Percentiles rank a stretch among this genome's conserved stretches.
phyloP scores from a whole-genome alignment of 2,113 vertebrate genomes.

The Rhizomys pruinosus region DNA sequence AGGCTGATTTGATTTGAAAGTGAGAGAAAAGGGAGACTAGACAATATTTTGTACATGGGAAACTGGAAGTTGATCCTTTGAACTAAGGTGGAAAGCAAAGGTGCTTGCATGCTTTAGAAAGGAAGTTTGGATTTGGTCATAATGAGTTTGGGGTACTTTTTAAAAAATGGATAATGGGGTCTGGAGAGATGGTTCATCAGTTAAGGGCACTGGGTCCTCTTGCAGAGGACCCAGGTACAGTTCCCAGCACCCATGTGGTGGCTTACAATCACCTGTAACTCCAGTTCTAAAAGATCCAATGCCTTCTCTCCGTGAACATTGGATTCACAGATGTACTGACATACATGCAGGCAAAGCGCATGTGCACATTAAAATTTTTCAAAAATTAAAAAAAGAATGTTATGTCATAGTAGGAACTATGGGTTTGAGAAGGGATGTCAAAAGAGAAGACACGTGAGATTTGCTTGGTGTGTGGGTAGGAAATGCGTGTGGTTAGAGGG shows the following conservation, averaged over 20 bases:
- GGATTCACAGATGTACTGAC: no score
- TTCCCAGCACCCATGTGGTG: no score
- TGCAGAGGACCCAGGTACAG: no score
- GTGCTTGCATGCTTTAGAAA: not conserved
- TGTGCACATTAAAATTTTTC: no score
- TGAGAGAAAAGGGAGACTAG: not conserved
- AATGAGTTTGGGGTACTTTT: not conserved
- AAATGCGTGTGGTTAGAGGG: not conserved
- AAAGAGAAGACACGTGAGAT: not conserved
- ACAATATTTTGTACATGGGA: not conserved
- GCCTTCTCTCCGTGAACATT: no score
- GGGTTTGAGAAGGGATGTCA: not conserved
- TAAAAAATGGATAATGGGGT: not conserved
- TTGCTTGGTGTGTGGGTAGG: not conserved
- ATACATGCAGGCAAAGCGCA: no score
- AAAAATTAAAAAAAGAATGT: not conserved
- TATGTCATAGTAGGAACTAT: not conserved
- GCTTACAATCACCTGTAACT: no score
- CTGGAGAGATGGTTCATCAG: no score
- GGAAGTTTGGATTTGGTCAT: not conserved
- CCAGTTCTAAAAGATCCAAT: no score
- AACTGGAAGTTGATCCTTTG: not conserved
- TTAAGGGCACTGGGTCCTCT: no score
- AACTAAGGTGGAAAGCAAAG: conserved; percentile 5
- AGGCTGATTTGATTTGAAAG: not conserved